Evolutionary conservation across 2,113 vertebrate species (phyloP).

Genomic region (Peromyscus polionotus): DNA sequence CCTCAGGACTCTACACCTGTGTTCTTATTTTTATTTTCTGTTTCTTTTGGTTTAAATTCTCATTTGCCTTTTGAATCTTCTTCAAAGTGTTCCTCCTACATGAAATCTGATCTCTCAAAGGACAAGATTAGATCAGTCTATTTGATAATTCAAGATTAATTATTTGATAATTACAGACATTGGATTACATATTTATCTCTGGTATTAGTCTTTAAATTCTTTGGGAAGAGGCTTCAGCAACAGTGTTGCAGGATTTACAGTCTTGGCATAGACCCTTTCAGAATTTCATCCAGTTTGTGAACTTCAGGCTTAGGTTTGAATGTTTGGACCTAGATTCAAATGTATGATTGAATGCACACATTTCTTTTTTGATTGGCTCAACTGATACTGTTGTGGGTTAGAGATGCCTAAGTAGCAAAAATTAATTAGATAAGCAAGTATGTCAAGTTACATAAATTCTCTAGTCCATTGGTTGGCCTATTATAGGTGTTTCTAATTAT

Average conservation of each 20-base stretch:
- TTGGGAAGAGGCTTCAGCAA: neutral
- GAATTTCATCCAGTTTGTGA: neutral
- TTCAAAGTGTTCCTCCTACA: neutral
- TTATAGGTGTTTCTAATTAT: neutral
- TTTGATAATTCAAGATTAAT: neutral
- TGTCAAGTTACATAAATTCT: neutral
- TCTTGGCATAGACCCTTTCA: neutral
- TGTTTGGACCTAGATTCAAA: neutral
- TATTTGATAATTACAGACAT: too few species aligned
- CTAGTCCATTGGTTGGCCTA: neutral
- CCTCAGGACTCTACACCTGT: neutral
- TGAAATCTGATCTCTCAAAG: slow-evolving; percentile 15
- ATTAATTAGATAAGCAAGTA: neutral
- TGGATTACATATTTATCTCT: neutral
- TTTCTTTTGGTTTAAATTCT: slow-evolving; percentile 22
- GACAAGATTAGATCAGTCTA: neutral
- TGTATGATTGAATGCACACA: neutral
- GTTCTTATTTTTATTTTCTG: neutral
- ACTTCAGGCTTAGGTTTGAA: neutral
- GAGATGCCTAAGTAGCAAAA: neutral
- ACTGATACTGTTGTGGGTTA: neutral
- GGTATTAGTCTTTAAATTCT: slow-evolving; percentile 4
- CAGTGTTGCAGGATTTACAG: neutral
- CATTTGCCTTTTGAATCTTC: neutral
- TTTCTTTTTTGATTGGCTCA: neutral